Evolutionary conservation across 92 coral and sea anemone genomes (phyloP).

Genomic region (Desmophyllum pertusum): DNA sequence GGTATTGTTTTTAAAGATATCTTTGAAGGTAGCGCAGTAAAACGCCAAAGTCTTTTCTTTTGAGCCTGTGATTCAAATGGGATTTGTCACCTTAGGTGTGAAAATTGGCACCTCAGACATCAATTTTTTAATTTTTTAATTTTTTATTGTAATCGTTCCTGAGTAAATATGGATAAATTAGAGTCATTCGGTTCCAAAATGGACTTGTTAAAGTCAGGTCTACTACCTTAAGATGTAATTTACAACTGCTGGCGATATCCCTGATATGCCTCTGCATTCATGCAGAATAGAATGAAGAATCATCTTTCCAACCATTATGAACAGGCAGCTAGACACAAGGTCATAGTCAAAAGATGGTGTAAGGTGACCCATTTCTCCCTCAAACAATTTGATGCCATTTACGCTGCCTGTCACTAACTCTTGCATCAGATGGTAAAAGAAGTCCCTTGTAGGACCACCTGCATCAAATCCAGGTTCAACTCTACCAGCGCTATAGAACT

Average conservation of each 20-base stretch:
- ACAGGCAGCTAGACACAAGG: constrained; percentile 53
- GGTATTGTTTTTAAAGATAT: too few species aligned
- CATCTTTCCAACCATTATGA: constrained; percentile 48
- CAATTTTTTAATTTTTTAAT: too few species aligned
- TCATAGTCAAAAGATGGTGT: constrained; percentile 47
- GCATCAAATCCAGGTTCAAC: constrained; percentile 48
- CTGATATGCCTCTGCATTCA: constrained; percentile 48
- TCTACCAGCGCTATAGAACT: constrained; percentile 28
- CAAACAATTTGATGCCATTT: constrained; percentile 51
- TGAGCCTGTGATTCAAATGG: too few species aligned
- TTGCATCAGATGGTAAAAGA: constrained; percentile 43
- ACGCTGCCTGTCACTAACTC: constrained; percentile 28
- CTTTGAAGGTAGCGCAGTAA: too few species aligned
- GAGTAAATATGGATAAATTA: too few species aligned
- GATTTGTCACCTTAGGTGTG: too few species aligned
- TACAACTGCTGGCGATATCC: constrained; percentile 53
- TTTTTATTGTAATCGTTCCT: too few species aligned
- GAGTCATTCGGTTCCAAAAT: too few species aligned
- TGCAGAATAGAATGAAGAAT: constrained; percentile 45
- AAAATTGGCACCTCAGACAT: too few species aligned
- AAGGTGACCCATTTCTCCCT: constrained; percentile 56
- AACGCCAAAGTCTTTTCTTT: too few species aligned
- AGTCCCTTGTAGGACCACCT: constrained; percentile 47
- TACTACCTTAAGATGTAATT: too few species aligned
- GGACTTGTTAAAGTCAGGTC: too few species aligned